Conservation (phyloP, 2,113 vertebrate genomes). For the Halcyon senegalensis region DNA sequence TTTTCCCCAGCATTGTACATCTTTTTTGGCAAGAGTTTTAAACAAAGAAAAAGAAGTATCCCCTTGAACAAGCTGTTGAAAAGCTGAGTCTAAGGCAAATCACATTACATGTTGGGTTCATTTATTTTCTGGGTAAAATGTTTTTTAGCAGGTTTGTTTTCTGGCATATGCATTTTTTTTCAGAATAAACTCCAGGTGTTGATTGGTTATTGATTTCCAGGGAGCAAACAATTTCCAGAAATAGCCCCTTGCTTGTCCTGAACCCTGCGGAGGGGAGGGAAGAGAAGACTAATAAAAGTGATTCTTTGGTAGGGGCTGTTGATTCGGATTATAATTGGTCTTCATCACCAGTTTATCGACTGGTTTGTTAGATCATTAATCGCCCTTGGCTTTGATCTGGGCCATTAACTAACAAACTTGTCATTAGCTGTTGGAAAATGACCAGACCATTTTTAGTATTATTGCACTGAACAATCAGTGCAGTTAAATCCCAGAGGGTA, state of each 20-base stretch:
- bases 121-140: conserved; percentile 37
- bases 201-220: conserved; percentile 53
- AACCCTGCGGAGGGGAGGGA: background rate
- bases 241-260: background rate
- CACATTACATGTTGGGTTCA: background rate
- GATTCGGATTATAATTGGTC: background rate
- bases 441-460: conserved; percentile 2
- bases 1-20: background rate
- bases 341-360: conserved; percentile 53
- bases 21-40: background rate
- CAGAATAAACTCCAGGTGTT: background rate
- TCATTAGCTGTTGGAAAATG: conserved; percentile 55
- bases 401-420: conserved; percentile 59
- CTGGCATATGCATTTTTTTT: conserved; percentile 7
- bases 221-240: conserved; percentile 1
- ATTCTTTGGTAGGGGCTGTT: background rate
- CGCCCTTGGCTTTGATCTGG: conserved; percentile 33
- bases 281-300: background rate
- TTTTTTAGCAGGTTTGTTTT: conserved; percentile 29
- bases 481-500: background rate
- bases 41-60: background rate
- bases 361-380: conserved; percentile 63
- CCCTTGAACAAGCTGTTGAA: background rate
- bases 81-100: conserved; percentile 16
- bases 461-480: background rate